phyloP scores from a whole-genome alignment of 2,797 vertebrate genomes.

The Rousettus madagascariensis region DNA sequence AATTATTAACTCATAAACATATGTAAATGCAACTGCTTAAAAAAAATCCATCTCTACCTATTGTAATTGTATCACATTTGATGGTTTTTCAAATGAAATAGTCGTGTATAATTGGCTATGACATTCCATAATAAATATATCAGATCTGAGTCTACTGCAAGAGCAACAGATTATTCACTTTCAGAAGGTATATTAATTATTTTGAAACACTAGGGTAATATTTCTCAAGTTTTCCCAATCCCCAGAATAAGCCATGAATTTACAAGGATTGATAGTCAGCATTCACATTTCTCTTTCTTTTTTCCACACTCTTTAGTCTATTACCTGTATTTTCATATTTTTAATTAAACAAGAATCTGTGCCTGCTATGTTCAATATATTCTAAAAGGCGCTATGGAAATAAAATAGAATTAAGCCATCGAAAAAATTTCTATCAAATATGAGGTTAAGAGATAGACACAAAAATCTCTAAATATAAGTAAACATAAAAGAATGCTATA shows the following conservation, averaged over 20 bases:
- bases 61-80: neutral
- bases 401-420: neutral
- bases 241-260: neutral
- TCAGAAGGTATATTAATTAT: neutral
- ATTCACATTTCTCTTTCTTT: neutral
- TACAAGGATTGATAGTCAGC: neutral
- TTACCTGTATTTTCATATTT: conserved; percentile 15
- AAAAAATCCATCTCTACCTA: neutral
- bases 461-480: neutral
- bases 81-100: conserved; percentile 1
- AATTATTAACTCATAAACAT: neutral
- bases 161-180: neutral
- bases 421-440: neutral
- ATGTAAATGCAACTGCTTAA: neutral
- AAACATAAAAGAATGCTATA: neutral
- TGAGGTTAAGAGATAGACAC: neutral
- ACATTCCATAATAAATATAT: neutral
- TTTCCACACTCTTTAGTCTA: neutral
- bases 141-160: neutral
- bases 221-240: neutral
- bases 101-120: neutral
- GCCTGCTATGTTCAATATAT: neutral
- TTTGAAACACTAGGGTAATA: neutral
- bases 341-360: neutral
- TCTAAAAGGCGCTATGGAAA: neutral